Percentiles rank a stretch among this genome's conserved stretches.
Evolutionary conservation across 2,888 invertebrate species (phyloP).

Genomic region (Eilema griseolum): DNA sequence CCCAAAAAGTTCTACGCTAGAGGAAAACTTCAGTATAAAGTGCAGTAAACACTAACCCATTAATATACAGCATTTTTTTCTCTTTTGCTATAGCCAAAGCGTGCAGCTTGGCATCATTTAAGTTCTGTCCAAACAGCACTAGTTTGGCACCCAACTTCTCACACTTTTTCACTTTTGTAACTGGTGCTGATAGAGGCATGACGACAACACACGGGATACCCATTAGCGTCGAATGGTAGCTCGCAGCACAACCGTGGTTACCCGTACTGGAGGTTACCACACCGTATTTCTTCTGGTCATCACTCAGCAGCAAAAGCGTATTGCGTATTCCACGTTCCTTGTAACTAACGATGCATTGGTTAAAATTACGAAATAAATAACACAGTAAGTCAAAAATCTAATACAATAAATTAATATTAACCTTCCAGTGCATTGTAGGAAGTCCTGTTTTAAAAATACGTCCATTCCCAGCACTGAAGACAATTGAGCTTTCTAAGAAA

Average conservation of each 20-base stretch:
- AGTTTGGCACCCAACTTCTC: slow-evolving; percentile 93
- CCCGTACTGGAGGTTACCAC: slow-evolving; percentile 96
- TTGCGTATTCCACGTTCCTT: slow-evolving; percentile 97
- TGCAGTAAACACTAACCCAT: slow-evolving; percentile 88
- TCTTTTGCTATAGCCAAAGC: slow-evolving; percentile 92
- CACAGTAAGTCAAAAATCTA: background rate
- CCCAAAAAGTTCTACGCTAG: too few relatives aligned
- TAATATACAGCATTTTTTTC: slow-evolving; percentile 92
- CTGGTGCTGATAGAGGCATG: slow-evolving; percentile 95
- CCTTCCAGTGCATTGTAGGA: slow-evolving; percentile 96
- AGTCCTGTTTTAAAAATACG: slow-evolving; percentile 96
- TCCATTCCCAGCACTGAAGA: slow-evolving; percentile 93
- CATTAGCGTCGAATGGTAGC: slow-evolving; percentile 91
- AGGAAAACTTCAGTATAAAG: too few relatives aligned
- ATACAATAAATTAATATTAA: slow-evolving; percentile 62
- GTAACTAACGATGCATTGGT: slow-evolving; percentile 87
- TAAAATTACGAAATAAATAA: background rate
- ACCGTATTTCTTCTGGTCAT: slow-evolving; percentile 91
- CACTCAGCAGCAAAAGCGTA: slow-evolving; percentile 90
- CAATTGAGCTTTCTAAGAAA: slow-evolving; percentile 90
- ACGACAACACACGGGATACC: slow-evolving; percentile 93
- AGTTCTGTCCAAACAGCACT: slow-evolving; percentile 91
- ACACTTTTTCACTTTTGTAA: slow-evolving; percentile 96
- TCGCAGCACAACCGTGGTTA: slow-evolving; percentile 94
- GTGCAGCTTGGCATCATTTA: slow-evolving; percentile 92